Evolutionary conservation across 30 jellyfish, hydroid and myxozoan species (phyloP).

Genomic region (Hydra vulgaris): DNA sequence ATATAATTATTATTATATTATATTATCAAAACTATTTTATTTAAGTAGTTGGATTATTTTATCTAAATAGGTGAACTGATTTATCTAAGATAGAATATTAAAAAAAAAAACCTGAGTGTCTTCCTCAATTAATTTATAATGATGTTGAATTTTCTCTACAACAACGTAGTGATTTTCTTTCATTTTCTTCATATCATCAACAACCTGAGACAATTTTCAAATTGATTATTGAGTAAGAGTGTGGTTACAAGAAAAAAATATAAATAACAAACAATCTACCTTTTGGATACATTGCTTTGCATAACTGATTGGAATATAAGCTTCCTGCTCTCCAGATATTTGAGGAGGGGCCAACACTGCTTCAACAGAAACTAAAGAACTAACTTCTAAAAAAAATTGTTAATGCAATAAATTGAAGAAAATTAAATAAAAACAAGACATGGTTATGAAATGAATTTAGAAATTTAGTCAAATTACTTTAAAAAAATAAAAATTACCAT

Average conservation of each 20-base stretch:
- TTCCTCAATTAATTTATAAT: conserved; percentile 80
- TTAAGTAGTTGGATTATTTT: too few relatives aligned
- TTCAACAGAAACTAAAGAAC: conserved; percentile 31
- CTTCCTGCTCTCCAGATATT: conserved; percentile 80
- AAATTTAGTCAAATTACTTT: neutral
- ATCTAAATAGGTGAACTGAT: too few relatives aligned
- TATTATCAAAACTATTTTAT: too few relatives aligned
- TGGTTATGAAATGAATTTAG: too few relatives aligned
- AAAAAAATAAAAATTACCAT: neutral
- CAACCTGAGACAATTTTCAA: conserved; percentile 56
- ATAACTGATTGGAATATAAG: conserved; percentile 71
- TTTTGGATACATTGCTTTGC: conserved; percentile 88
- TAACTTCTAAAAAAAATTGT: conserved; percentile 7
- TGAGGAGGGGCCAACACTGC: conserved; percentile 94
- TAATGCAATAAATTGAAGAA: neutral
- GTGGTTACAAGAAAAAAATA: neutral
- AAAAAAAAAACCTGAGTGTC: conserved; percentile 69
- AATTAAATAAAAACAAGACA: too few relatives aligned
- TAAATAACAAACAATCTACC: conserved; percentile 35
- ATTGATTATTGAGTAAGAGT: neutral
- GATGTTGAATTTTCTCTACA: conserved; percentile 87
- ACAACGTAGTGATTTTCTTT: conserved; percentile 75
- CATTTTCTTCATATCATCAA: conserved; percentile 92
- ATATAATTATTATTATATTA: too few relatives aligned
- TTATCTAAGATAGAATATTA: too few relatives aligned